Percentiles rank a stretch among this genome's conserved stretches.
phyloP scores from a whole-genome alignment of 2,113 vertebrate species.

The Vireo altiloquus region DNA sequence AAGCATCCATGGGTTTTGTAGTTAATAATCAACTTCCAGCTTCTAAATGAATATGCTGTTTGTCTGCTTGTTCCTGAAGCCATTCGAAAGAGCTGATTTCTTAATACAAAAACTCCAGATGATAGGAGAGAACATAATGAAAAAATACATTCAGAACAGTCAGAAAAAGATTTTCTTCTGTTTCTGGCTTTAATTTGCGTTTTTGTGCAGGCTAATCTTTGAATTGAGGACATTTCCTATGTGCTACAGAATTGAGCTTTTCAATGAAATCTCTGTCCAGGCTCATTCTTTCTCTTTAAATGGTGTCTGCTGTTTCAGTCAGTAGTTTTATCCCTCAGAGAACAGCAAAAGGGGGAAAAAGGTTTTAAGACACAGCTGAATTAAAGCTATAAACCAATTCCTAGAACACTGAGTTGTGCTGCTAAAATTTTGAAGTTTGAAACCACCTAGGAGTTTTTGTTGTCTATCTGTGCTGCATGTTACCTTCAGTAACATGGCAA shows the following conservation, averaged over 20 bases:
- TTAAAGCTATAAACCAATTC: not conserved
- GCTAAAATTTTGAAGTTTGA: conserved; percentile 19
- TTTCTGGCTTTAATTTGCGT: conserved; percentile 27
- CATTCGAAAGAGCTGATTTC: not conserved
- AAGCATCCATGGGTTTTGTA: not conserved
- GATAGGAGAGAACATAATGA: not conserved
- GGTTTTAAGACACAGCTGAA: not conserved
- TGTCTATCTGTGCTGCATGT: not conserved
- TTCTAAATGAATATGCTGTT: conserved; percentile 18
- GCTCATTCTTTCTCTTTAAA: conserved; percentile 39
- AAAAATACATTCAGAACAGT: not conserved
- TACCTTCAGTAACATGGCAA: not conserved
- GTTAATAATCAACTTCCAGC: conserved; percentile 5
- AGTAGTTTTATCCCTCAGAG: conserved; percentile 27
- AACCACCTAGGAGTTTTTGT: not conserved
- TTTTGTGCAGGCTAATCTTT: not conserved
- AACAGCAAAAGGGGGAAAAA: not conserved
- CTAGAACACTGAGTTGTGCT: not conserved
- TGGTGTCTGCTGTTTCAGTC: conserved; percentile 18
- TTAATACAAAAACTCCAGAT: not conserved
- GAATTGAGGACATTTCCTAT: not conserved
- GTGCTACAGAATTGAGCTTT: conserved; percentile 18
- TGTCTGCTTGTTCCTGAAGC: not conserved
- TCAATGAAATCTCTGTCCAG: conserved; percentile 49
- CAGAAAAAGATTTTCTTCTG: not conserved